Conservation (phyloP, 2,113 vertebrate species). For the Genyomyrus donnyi region DNA sequence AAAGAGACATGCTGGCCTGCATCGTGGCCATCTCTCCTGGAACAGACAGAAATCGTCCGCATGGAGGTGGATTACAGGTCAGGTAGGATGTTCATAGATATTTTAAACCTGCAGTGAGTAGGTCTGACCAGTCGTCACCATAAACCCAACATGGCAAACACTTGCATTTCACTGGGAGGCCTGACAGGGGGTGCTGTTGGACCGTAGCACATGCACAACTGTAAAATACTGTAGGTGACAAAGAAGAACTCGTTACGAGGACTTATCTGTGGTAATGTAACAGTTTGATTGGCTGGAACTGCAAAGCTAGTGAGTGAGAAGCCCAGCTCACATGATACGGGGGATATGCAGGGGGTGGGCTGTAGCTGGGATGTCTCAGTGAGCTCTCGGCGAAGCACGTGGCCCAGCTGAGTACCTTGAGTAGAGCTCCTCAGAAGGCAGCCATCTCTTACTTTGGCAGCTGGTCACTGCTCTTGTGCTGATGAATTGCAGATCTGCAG, state of each 20-base stretch:
- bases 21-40: background rate
- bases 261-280: background rate
- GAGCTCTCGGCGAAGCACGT: background rate
- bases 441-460: background rate
- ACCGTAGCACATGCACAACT: conserved; percentile 11
- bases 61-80: background rate
- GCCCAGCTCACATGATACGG: background rate
- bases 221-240: background rate
- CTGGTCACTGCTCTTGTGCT: background rate
- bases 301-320: background rate
- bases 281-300: background rate
- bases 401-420: background rate
- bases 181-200: conserved; percentile 36
- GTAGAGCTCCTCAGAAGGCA: background rate
- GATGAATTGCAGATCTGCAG: background rate
- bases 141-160: background rate
- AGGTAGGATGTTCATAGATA: background rate
- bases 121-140: background rate
- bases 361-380: background rate
- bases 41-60: background rate
- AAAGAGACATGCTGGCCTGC: background rate
- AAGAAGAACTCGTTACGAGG: background rate
- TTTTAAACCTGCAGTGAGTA: background rate
- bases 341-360: background rate
- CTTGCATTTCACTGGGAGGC: background rate